phyloP scores from a whole-genome alignment of 30 jellyfish, hydroid and myxozoan genomes.

The Haliclystus octoradiatus region DNA sequence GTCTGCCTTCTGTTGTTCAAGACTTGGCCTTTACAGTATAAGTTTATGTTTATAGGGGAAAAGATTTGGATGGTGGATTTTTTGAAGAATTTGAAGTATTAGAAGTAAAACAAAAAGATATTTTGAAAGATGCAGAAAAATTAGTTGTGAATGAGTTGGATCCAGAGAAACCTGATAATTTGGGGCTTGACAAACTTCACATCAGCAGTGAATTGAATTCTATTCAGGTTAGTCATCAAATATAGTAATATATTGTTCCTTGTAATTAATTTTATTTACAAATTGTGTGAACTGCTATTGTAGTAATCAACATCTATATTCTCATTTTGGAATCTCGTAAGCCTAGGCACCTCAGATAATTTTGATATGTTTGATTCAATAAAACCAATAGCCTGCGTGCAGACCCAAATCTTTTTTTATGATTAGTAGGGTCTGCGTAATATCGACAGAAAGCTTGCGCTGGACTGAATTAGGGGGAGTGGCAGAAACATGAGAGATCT shows the following conservation, averaged over 20 bases:
- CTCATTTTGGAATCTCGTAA: too few relatives aligned
- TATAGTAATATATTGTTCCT: conserved; percentile 6
- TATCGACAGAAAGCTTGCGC: too few relatives aligned
- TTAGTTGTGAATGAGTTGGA: too few relatives aligned
- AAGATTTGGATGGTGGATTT: conserved; percentile 68
- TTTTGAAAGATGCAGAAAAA: conserved; percentile 48
- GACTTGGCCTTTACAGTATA: neutral
- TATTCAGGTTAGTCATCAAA: conserved; percentile 11
- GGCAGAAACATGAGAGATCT: too few relatives aligned
- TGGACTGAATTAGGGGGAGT: too few relatives aligned
- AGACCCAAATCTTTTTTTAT: too few relatives aligned
- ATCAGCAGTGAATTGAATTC: conserved; percentile 21
- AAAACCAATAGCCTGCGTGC: too few relatives aligned
- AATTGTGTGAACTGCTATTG: neutral
- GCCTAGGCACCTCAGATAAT: too few relatives aligned
- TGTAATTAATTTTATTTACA: conserved; percentile 8
- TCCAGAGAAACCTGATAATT: conserved; percentile 30
- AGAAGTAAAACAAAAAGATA: conserved; percentile 47
- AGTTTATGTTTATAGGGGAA: conserved; percentile 30
- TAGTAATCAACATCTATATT: neutral
- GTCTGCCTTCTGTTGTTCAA: too few relatives aligned
- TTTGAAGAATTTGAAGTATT: conserved; percentile 56
- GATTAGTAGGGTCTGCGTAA: too few relatives aligned
- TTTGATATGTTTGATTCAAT: too few relatives aligned
- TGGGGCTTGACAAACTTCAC: conserved; percentile 12